Evolutionary conservation across 2,888 invertebrate species (phyloP).

Genomic region (Scaeva pyrastri): DNA sequence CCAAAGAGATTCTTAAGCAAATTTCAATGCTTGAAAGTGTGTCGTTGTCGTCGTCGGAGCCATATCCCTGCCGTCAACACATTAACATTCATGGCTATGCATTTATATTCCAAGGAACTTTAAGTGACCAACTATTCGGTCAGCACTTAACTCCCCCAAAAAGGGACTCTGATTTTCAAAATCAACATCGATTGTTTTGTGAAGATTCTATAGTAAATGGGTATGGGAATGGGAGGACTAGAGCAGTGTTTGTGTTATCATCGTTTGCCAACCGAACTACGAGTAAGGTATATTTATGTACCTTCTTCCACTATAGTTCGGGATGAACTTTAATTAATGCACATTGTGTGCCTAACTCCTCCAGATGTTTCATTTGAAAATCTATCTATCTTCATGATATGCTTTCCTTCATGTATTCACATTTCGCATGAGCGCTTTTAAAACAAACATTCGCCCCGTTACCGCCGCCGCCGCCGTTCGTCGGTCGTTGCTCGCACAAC

Average conservation of each 20-base stretch:
- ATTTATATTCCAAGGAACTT: constrained; percentile 8
- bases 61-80: background rate
- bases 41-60: too few species aligned
- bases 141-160: constrained; percentile 29
- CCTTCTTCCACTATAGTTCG: constrained; percentile 9
- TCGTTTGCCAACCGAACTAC: background rate
- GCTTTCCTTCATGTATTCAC: constrained; percentile 44
- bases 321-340: constrained; percentile 66
- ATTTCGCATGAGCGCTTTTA: constrained; percentile 51
- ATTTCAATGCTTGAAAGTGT: background rate
- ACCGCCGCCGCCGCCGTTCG: too few species aligned
- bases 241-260: constrained; percentile 17
- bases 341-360: constrained; percentile 48
- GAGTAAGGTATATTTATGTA: too few species aligned
- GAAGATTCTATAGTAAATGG: background rate
- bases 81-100: constrained; percentile 26
- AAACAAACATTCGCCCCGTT: constrained; percentile 44
- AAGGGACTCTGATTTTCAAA: constrained; percentile 36
- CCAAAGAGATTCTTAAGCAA: background rate
- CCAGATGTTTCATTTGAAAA: constrained; percentile 59
- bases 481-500: background rate
- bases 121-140: constrained; percentile 47
- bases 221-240: background rate
- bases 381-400: constrained; percentile 45
- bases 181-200: constrained; percentile 41